Evolutionary conservation across 2,797 vertebrate species (phyloP), one percentile per base, ranked within the genome.

Genomic region (Sternotherus odoratus): DNA sequence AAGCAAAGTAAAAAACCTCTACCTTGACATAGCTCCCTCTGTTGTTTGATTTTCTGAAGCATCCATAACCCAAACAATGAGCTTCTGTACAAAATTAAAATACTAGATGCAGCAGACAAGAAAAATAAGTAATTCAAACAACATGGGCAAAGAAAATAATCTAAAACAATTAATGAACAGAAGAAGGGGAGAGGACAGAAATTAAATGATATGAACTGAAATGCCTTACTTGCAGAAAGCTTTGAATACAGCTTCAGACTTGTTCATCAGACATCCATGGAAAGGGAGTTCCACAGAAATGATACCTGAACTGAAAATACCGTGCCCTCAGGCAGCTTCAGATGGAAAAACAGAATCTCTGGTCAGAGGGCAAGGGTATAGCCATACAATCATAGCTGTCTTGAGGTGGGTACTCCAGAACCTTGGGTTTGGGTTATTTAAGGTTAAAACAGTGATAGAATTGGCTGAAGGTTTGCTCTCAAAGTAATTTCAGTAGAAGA

Each of bases 361-460:
- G 50, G 28, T 23, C 16, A 2, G 82, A 78, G 12, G 6, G 39
- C 79, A 24, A 12, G 63, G 33, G 56, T 8, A 16, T 0, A 6
- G 30, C n/a, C 49, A n/a, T 39, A 60, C 12, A 36, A 39, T 12
- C 48, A 19, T 46, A 72, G 63, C 57, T 15, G 11, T 12, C 30
- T 72, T 82, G 36, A 66, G 23, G 54, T 3, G 0, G 6, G 2
- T 8, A 48, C 1, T 23, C 3, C 8, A 2, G 3, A 0, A 60
- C 0, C 77, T 77, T 48, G 43, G 12, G 1, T 5, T 69, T 21
- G 24, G 19, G 33, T 16, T 11, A 0, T 2, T 15, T 4, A 10
- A 4, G 26, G 3, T 3, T 8, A 8, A 50, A 33, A 53, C 12
- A 6, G 33, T 66, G 86, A 56, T 8, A 57, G 43, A n/a, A 24